Base-by-base conservation (phyloP, 1,140 invertebrate species). In the Archegozetes longisetosus region DNA sequence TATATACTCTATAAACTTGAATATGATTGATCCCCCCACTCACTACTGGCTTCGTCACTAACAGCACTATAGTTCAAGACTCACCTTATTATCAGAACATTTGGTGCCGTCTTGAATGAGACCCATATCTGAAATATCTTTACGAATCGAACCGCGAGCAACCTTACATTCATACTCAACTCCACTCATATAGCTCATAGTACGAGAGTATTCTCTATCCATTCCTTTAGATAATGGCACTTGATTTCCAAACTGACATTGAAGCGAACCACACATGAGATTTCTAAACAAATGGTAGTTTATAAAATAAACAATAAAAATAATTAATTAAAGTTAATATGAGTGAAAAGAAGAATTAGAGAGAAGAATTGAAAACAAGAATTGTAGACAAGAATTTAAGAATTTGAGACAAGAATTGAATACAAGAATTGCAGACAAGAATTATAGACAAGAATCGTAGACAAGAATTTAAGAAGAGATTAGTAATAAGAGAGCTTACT, bases 91-190 rank as follows among this genome's bases (percentile, higher is more conserved):
- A 65, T 88, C 84, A 28, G 86, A 87, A 71, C 89, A 94, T n/a
- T 85, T 84, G 24, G 88, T 90, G 12, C 89, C 89, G 74, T 93
- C 88, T 61, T 79, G 76, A 24, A 92, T 86, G 56, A 93, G 74
- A 0, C 88, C 87, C 66, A 84, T 75, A 47, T 80, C 78, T 4
- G 81, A 79, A 61, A 82, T 77, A 64, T 82, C 81, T 25, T 76
- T 73, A 50, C 79, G 76, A 50, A 78, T 76, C 61, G 78, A 77
- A 24, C 83, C 83, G 62, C 77, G 82, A 6, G 67, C 84, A 82
- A 72, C 90, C 86, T 92, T 92, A 86, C 89, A 92, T 71, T 91
- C 86, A 68, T 82, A 89, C 69, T 91, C 86, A 26, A 79, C 74
- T 17, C 85, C 84, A 66, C 85, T 85, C 66, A 86, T 87, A 13